Conservation (phyloP, 2,888 invertebrate genomes). For the Eupithecia inturbata region DNA sequence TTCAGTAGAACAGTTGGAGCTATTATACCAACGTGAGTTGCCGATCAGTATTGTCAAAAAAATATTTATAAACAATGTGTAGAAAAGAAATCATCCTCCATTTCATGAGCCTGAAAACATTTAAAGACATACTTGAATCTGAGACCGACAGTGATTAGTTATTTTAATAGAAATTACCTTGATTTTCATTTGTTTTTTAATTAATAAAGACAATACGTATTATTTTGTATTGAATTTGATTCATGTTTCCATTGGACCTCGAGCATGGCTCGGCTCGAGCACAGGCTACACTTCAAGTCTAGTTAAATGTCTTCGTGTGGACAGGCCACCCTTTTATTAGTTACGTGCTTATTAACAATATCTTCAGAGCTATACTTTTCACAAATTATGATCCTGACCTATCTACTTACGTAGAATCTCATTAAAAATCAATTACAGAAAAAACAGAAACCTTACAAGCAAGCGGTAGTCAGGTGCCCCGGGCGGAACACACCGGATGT, state of each 20-base stretch:
- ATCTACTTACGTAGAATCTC: constrained; percentile 38
- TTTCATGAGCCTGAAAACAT: constrained; percentile 7
- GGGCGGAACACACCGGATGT: constrained; percentile 29
- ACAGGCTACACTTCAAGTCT: neutral
- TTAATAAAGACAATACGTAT: neutral
- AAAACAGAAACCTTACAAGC: constrained; percentile 37
- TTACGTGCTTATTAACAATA: constrained; percentile 19
- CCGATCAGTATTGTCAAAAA: neutral
- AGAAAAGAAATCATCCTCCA: constrained; percentile 2
- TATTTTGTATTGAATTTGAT: too few species aligned
- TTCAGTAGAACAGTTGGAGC: neutral
- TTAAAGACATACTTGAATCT: constrained; percentile 8
- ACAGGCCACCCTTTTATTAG: neutral
- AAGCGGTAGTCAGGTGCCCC: constrained; percentile 42
- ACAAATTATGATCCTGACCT: constrained; percentile 36
- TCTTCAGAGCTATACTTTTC: constrained; percentile 29
- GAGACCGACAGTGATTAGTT: constrained; percentile 10
- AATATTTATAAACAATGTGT: constrained; percentile 3
- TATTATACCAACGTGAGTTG: neutral
- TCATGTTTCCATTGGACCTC: too few species aligned
- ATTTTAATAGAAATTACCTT: neutral
- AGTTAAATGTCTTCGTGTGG: neutral
- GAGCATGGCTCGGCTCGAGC: neutral
- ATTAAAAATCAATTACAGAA: constrained; percentile 44
- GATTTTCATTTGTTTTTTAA: constrained; percentile 4